Percentiles rank a stretch among this genome's conserved stretches.
phyloP scores from a whole-genome alignment of 2,888 invertebrate genomes.

The Altica lythri region DNA sequence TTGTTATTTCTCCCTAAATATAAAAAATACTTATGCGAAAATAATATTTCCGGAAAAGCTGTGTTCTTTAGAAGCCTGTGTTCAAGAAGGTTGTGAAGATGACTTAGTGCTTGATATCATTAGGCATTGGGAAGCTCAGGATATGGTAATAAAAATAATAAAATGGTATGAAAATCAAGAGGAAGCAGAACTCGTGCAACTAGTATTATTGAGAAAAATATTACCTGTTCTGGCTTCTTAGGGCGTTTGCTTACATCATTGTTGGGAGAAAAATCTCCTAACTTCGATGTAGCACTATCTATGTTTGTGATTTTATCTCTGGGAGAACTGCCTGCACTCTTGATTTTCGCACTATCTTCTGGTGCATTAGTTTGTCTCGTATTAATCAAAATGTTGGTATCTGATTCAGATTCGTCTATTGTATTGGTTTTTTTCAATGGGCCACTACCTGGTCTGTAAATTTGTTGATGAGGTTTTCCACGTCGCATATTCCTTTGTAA shows the following conservation, averaged over 20 bases:
- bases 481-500: conserved; percentile 57
- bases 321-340: conserved; percentile 46
- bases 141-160: no score
- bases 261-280: conserved; percentile 39
- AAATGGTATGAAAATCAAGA: no score
- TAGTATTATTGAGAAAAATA: neutral
- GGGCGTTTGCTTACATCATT: conserved; percentile 32
- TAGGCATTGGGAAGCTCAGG: no score
- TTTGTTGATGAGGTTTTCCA: conserved; percentile 70
- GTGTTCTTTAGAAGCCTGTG: no score
- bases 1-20: no score
- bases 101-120: no score
- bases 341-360: conserved; percentile 39
- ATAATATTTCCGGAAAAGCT: no score
- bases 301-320: conserved; percentile 46
- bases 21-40: no score
- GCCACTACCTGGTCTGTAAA: conserved; percentile 79
- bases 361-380: conserved; percentile 38
- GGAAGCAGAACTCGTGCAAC: neutral
- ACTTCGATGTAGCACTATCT: conserved; percentile 41
- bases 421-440: conserved; percentile 70
- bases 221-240: conserved; percentile 61
- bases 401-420: conserved; percentile 63
- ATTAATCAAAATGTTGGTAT: conserved; percentile 46
- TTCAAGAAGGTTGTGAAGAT: no score